Conservation (phyloP, 2,888 invertebrate genomes). For the Eupsilia transversa region DNA sequence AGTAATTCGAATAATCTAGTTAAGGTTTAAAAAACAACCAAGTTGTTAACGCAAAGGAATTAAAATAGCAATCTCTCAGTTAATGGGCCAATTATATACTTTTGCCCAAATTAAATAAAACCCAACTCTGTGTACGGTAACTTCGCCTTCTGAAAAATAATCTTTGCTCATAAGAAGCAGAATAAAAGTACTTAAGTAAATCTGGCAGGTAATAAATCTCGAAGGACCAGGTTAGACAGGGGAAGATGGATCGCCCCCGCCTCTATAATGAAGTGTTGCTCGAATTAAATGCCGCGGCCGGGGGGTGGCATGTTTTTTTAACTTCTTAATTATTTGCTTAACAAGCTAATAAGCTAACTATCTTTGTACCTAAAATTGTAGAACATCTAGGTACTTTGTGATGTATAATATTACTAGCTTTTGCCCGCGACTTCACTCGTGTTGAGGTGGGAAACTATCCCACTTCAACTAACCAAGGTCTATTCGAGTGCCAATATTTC, state of each 20-base stretch:
- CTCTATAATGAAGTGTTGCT: slow-evolving; percentile 67
- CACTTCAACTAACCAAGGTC: not conserved
- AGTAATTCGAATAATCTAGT: not conserved
- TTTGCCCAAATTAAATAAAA: not conserved
- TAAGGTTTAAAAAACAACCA: not conserved
- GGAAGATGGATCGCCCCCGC: slow-evolving; percentile 70
- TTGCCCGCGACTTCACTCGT: not conserved
- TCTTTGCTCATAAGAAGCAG: slow-evolving; percentile 71
- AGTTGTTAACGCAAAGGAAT: not conserved
- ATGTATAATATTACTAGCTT: not conserved
- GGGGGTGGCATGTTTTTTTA: slow-evolving; percentile 7
- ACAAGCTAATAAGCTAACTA: not conserved
- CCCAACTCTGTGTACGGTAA: slow-evolving; percentile 25
- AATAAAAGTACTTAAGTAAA: slow-evolving; percentile 78
- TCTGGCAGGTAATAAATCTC: slow-evolving; percentile 79
- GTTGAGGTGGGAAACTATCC: not conserved
- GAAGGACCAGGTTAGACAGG: slow-evolving; percentile 66
- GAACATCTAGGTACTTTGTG: not conserved
- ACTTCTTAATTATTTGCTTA: not conserved
- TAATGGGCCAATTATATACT: not conserved
- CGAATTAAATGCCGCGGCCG: slow-evolving; percentile 49
- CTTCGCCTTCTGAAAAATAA: slow-evolving; percentile 29
- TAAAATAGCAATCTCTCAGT: not conserved
- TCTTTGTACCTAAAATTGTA: no score
- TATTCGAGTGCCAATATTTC: not conserved